Conservation (phyloP, 2,113 vertebrate genomes). For the Sisor rabdophorus region DNA sequence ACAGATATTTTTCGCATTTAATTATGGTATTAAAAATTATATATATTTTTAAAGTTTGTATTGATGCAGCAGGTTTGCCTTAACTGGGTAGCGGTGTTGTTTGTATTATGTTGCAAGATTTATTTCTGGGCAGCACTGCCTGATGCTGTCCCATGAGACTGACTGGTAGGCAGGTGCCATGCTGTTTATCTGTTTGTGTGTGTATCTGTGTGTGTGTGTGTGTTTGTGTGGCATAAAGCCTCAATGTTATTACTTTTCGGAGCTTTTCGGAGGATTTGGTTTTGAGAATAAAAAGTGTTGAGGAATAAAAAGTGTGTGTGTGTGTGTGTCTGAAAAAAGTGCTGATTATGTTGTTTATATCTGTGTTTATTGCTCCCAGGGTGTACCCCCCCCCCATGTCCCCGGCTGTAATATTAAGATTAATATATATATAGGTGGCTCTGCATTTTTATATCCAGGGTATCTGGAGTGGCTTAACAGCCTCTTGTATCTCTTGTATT, state of each 20-base stretch:
- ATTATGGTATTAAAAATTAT: not conserved
- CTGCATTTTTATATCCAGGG: conserved; percentile 18
- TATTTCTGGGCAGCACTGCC: conserved; percentile 28
- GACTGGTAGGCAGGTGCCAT: conserved; percentile 38
- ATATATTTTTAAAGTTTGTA: not conserved
- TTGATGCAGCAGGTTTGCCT: not conserved
- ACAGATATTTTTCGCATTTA: too few species aligned
- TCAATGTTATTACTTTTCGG: conserved; percentile 25
- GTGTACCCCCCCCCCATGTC: not conserved
- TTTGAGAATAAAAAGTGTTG: conserved; percentile 22
- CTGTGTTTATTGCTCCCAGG: conserved; percentile 32
- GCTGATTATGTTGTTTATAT: conserved; percentile 30
- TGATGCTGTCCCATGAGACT: conserved; percentile 33
- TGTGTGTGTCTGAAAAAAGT: conserved; percentile 32
- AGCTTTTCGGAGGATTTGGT: conserved; percentile 12
- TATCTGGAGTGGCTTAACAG: conserved; percentile 5
- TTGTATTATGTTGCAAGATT: not conserved
- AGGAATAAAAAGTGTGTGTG: conserved; percentile 17
- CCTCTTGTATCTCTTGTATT: not conserved
- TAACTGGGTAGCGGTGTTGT: not conserved
- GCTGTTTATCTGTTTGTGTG: conserved; percentile 15
- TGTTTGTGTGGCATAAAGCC: conserved; percentile 22
- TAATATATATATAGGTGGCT: not conserved
- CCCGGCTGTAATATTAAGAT: not conserved
- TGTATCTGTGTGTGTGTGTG: conserved; percentile 19